Conservation (phyloP, 2,888 invertebrate species). For the Dasypogon diadema region DNA sequence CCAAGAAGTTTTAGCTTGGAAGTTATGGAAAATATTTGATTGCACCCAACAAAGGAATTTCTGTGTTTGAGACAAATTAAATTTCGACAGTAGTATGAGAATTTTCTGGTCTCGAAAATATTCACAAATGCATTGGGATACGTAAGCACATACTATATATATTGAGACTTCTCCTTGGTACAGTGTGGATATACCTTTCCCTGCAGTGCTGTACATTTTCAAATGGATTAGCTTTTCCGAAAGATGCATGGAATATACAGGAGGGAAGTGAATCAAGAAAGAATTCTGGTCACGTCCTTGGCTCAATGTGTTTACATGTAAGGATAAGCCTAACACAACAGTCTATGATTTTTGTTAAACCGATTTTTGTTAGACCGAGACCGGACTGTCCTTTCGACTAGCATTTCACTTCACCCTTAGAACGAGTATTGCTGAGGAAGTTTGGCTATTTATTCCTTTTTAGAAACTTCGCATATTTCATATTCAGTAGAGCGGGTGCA, state of each 20-base stretch:
- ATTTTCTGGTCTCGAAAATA: conserved; percentile 18
- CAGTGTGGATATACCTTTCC: too few species aligned
- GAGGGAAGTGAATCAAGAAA: conserved; percentile 13
- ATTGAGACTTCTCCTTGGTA: too few species aligned
- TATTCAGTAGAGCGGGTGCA: neutral
- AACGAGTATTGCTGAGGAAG: neutral
- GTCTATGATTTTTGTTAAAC: conserved; percentile 19
- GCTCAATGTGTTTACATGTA: conserved; percentile 27
- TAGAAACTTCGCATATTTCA: neutral
- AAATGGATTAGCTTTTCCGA: too few species aligned
- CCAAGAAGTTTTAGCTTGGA: too few species aligned
- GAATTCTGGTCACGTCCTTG: conserved; percentile 24
- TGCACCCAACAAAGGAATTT: too few species aligned
- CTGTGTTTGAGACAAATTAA: conserved; percentile 25
- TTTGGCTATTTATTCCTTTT: conserved; percentile 14
- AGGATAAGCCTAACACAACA: conserved; percentile 8
- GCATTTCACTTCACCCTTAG: neutral
- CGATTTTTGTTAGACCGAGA: neutral
- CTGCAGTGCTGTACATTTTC: too few species aligned
- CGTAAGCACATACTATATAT: too few species aligned
- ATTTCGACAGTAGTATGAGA: conserved; percentile 12
- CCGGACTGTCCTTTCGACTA: neutral
- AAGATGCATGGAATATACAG: too few species aligned
- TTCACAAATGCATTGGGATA: neutral
- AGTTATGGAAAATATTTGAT: too few species aligned